Evolutionary conservation across 2,113 vertebrate species (phyloP), one percentile per base, ranked within the genome.

Genomic region (Triplophysa dalaica): DNA sequence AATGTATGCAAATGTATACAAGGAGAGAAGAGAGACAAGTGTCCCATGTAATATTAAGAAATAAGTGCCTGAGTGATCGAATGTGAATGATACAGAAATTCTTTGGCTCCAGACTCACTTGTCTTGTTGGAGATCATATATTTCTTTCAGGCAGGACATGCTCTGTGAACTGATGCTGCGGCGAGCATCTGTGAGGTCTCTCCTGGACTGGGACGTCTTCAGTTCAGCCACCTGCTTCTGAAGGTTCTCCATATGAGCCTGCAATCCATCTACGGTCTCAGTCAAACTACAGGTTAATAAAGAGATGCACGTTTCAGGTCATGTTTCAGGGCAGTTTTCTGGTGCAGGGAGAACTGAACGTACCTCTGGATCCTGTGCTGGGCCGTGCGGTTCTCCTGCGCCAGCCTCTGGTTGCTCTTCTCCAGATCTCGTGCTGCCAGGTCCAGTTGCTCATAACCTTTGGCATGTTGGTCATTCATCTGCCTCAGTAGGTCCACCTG

Each of bases 391-490:
- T 94, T 96, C 83, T 98, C 98, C 41, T 88, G 90, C 68, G 95
- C 93, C 10, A 99, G 93, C 56, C 92, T 94, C 74, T 93, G 91
- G 86, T 99, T 99, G 19, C 93, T 89, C 68, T 94, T 93, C 83
- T 99, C 97, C 73, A 98, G 91, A 8, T 98, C 97, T 67, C 95
- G 90, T 14, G 96, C 92, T 0, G 95, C 94, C 77, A 90, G 24
- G 61, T 99, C 97, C 33, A 99, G 91, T 82, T 98, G 97, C 78
- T 99, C 97, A 0, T 98, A 98, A 50, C 98, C 93, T 83, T 95
- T 98, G 11, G 95, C 94, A 1, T 99, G 97, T 86, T 98, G 97
- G 74, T 99, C 96, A 0, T 99, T 98, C 95, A 97, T 94, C 83
- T 96, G 95, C 29, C 96, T 91, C 56, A 97, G 80, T 41, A 97